Conservation (phyloP, 1,140 invertebrate species). For the Psix sp. region DNA sequence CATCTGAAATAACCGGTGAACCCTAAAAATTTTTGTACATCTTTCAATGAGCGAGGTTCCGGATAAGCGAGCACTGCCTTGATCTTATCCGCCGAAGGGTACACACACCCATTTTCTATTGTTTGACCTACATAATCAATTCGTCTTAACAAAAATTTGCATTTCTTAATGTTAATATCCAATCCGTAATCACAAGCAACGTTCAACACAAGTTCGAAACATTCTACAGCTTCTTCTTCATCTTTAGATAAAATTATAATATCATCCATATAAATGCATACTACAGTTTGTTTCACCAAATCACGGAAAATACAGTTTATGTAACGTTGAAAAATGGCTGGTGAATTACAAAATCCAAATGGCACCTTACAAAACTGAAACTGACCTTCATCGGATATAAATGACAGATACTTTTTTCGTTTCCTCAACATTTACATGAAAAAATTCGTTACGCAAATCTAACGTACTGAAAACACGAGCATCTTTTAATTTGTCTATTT, state of each 20-base stretch:
- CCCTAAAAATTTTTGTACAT: conserved; percentile 14
- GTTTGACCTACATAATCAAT: conserved; percentile 17
- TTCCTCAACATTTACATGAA: no score
- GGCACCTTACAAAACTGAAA: conserved; percentile 12
- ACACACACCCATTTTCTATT: conserved; percentile 6
- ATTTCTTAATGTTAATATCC: conserved; percentile 15
- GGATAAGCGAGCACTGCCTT: conserved; percentile 6
- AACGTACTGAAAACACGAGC: no score
- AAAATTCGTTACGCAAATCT: no score
- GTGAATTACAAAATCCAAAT: conserved; percentile 25
- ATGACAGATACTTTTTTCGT: no score
- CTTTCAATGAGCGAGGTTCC: background rate
- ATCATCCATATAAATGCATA: conserved; percentile 31
- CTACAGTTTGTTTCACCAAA: background rate
- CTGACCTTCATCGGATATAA: no score
- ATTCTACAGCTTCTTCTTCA: background rate
- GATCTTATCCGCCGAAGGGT: conserved; percentile 2
- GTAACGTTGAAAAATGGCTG: conserved; percentile 22
- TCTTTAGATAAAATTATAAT: conserved; percentile 13
- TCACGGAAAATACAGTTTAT: conserved; percentile 26
- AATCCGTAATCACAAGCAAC: conserved; percentile 6
- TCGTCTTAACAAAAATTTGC: background rate
- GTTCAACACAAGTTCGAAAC: background rate
- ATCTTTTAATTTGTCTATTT: no score
- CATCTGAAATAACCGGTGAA: background rate